Evolutionary conservation across 2,113 vertebrate genomes (phyloP).

Genomic region (Ailurus styani): DNA sequence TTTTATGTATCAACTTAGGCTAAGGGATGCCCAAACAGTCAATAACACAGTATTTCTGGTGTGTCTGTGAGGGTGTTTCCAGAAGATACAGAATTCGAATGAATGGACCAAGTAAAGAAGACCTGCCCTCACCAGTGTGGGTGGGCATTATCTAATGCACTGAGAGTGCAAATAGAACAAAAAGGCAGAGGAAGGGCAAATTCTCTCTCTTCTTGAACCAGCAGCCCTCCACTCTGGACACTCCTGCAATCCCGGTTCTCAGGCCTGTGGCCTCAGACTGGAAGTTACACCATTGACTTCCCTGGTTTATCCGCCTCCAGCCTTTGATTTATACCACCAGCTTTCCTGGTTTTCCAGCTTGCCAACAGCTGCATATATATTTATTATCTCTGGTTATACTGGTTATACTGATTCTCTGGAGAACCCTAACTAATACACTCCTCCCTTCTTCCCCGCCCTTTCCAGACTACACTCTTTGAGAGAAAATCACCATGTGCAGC

Average conservation of each 20-base stretch:
- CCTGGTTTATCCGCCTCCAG: not conserved
- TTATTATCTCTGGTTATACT: not conserved
- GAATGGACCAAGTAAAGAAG: not conserved
- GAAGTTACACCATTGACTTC: not conserved
- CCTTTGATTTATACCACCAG: not conserved
- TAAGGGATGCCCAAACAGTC: not conserved
- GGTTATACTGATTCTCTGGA: not conserved
- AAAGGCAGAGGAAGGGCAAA: not conserved
- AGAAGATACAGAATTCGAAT: not conserved
- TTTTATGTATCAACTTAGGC: not conserved
- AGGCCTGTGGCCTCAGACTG: not conserved
- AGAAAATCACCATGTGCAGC: not conserved
- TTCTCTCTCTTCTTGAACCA: not conserved
- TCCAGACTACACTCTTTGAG: not conserved
- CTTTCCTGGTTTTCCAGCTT: not conserved
- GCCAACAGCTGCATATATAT: not conserved
- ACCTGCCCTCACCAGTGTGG: not conserved
- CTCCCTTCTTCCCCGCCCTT: not conserved
- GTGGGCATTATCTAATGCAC: not conserved
- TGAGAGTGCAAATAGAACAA: not conserved
- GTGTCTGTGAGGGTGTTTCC: not conserved
- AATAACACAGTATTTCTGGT: not conserved
- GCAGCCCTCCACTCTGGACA: not conserved
- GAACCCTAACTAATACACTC: not conserved
- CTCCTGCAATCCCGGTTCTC: not conserved